phyloP scores from a whole-genome alignment of 2,888 invertebrate genomes.

The Oscheius sp. region DNA sequence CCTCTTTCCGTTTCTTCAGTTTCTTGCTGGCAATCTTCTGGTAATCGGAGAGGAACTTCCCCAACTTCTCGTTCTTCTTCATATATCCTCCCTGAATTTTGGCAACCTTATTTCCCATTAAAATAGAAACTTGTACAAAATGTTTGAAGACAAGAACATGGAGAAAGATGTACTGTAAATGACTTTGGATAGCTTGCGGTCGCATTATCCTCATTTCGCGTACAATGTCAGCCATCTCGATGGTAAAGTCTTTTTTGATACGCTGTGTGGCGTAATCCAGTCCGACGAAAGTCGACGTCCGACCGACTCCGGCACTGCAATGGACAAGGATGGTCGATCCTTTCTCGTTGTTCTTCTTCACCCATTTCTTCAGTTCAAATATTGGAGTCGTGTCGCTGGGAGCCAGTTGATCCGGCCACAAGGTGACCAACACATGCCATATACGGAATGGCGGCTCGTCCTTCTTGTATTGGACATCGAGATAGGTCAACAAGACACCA shows the following conservation, averaged over 20 bases:
- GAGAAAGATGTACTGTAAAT: constrained; percentile 54
- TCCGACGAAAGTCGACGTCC: constrained; percentile 60
- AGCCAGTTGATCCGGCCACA: constrained; percentile 56
- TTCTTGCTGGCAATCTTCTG: constrained; percentile 42
- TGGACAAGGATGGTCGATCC: constrained; percentile 55
- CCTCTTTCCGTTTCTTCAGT: constrained; percentile 41
- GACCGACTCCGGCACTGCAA: constrained; percentile 63
- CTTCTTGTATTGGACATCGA: constrained; percentile 28
- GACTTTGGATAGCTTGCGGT: constrained; percentile 45
- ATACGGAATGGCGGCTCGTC: background rate
- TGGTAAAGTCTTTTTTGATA: constrained; percentile 43
- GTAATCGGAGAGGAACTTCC: constrained; percentile 45
- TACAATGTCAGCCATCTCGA: constrained; percentile 47
- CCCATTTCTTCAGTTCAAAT: constrained; percentile 52
- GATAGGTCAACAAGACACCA: constrained; percentile 38
- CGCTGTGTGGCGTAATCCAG: constrained; percentile 48
- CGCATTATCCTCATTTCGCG: constrained; percentile 47
- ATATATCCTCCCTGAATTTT: constrained; percentile 42
- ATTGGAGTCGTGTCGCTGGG: constrained; percentile 52
- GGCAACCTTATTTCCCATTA: background rate
- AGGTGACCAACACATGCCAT: constrained; percentile 44
- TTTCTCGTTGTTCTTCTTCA: constrained; percentile 45
- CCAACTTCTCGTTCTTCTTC: constrained; percentile 35
- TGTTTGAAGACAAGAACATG: constrained; percentile 49
- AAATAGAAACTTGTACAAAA: constrained; percentile 40